phyloP scores from a whole-genome alignment of 1,140 invertebrate species.

The Drosophila rhopaloa region DNA sequence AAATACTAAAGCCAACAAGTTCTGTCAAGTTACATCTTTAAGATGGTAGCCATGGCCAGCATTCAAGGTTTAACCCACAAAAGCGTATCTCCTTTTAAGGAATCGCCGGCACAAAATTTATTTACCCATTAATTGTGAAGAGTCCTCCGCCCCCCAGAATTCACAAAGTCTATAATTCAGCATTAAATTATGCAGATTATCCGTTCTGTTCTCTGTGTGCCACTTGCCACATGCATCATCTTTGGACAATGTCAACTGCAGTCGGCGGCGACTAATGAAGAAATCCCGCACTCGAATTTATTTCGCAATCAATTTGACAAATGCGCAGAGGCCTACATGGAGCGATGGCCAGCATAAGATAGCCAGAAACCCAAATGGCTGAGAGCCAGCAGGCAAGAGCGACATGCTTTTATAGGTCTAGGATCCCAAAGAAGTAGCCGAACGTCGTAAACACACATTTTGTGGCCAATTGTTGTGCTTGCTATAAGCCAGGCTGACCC shows the following conservation, averaged over 20 bases:
- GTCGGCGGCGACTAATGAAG: conserved; percentile 46
- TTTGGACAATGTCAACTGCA: conserved; percentile 60
- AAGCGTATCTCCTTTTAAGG: conserved; percentile 35
- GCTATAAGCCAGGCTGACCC: conserved; percentile 5
- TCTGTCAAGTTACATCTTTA: conserved; percentile 15
- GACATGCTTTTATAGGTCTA: conserved; percentile 44
- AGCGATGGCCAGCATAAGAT: conserved; percentile 42
- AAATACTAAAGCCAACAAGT: neutral
- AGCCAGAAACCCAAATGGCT: conserved; percentile 30
- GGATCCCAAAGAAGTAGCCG: conserved; percentile 31
- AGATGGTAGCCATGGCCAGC: conserved; percentile 7
- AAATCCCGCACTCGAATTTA: conserved; percentile 68
- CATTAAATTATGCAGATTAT: conserved; percentile 79
- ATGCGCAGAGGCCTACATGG: conserved; percentile 61
- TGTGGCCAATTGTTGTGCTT: conserved; percentile 55
- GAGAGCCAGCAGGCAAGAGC: conserved; percentile 21
- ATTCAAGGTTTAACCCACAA: conserved; percentile 17
- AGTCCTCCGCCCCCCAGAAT: neutral
- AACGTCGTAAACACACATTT: conserved; percentile 58
- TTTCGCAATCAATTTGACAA: conserved; percentile 80
- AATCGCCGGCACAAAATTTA: conserved; percentile 34
- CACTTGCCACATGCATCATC: conserved; percentile 67
- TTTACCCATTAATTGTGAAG: conserved; percentile 47
- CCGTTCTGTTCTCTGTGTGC: conserved; percentile 19
- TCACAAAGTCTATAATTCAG: conserved; percentile 69